A percentile compares a stretch with the other conserved stretches of the same genome.
phyloP scores from a whole-genome alignment of 2,113 vertebrate genomes.

The Mellivora capensis region DNA sequence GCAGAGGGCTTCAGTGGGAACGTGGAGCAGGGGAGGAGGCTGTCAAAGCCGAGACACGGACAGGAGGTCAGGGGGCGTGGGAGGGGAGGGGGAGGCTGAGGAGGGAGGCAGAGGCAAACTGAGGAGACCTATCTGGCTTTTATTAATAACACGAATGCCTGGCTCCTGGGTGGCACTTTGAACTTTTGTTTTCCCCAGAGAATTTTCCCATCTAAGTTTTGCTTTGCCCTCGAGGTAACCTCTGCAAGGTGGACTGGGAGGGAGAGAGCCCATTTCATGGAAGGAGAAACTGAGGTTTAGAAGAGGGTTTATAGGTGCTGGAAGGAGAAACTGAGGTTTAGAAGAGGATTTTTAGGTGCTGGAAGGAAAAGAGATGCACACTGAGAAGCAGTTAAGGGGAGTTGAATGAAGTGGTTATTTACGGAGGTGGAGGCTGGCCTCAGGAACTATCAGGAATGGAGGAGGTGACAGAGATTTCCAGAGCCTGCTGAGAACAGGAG shows the following conservation, averaged over 20 bases:
- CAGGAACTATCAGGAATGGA: no score
- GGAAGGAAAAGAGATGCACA: not conserved
- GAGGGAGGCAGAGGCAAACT: not conserved
- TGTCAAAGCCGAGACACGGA: not conserved
- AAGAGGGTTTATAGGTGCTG: not conserved
- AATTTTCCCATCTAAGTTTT: not conserved
- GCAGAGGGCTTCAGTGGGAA: slow-evolving; percentile 38
- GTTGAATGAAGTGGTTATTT: not conserved
- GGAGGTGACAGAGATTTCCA: not conserved
- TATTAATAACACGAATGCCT: slow-evolving; percentile 49
- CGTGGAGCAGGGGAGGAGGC: slow-evolving; percentile 31
- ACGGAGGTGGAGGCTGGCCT: not conserved
- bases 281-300: slow-evolving; percentile 21
- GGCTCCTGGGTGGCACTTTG: slow-evolving; percentile 55
- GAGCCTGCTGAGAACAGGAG: not conserved
- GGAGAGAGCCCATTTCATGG: not conserved
- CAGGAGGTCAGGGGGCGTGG: not conserved
- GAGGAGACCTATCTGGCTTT: slow-evolving; percentile 62
- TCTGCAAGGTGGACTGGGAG: not conserved
- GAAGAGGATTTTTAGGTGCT: not conserved
- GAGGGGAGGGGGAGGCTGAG: not conserved
- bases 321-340: slow-evolving; percentile 30
- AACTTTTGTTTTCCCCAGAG: not conserved
- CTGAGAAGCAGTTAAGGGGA: not conserved
- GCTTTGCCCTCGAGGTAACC: not conserved